Evolutionary conservation across 2,888 invertebrate genomes (phyloP), one percentile per base, ranked within the genome.

Genomic region (Zygogramma bicolorata): DNA sequence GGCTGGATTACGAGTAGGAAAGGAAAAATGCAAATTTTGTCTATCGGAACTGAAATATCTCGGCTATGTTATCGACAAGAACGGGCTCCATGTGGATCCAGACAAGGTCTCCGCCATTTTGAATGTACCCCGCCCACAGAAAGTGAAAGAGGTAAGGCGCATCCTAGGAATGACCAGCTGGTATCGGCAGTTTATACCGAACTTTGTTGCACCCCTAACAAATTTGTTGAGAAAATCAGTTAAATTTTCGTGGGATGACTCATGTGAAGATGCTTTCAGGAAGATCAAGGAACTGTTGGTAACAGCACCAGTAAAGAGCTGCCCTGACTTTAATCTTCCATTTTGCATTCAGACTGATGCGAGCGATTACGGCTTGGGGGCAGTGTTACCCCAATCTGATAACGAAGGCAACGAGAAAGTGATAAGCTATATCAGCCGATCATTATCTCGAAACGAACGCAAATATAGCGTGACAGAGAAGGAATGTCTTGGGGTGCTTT

Each of bases 61-160:
- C 15, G 76, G 78, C 1, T 79, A 79, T 34, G 67, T 79, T 0
- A 72, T 79, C 1, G 53, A 77, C 20, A 22, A 40, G 7, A 5
- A 67, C 13, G 78, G 79, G 1, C 46, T 75, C 0, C 46, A 31
- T 8, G 71, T 71, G 2, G 78, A 77, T 53, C 73, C 79, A 0
- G 76, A 75, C 1, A 79, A 78, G 57, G 75, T 79, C 0, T 29
- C 46, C 0, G 71, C 72, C 0, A 75, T 79, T 18, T 22, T 74
- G 2, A 58, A 72, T 10, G 20, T 63, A 13, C 59, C 63, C 8
- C 2, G 57, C 4, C 60, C 59, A n/a, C 58, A 20, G 6, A 65
- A 59, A 25, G 63, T 70, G 3, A 46, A 22, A 0, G 66, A 68
- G 6, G 49, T 68, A n/a, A 22, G 61, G 2, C 6, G 38, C 6